These are phyloP conservation scores for Perizoma affinitatum DNA, from an alignment of 2,888 invertebrate genomes.

Conservation along the genomic window DNA sequence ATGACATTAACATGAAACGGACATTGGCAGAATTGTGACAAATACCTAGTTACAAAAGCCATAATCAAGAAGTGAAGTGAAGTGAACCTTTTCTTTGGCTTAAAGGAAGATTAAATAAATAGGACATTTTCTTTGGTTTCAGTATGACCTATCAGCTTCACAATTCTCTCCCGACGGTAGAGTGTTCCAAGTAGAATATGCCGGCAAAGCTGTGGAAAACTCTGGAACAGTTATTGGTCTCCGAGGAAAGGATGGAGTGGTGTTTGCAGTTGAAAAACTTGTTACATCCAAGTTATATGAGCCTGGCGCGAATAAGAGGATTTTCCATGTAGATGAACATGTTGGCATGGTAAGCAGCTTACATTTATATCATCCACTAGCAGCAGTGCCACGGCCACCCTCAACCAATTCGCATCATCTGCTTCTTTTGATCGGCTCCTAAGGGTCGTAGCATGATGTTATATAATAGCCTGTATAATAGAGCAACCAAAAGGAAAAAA, in stretches of 20 bases:
- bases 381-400: no score
- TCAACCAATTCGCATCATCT: no score
- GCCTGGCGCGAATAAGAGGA: constrained; percentile 94
- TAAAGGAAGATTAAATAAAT: no score
- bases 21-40: no score
- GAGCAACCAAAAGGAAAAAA: no score
- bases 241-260: constrained; percentile 97
- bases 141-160: constrained; percentile 99
- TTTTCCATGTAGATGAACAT: constrained; percentile 96
- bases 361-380: not conserved
- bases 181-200: constrained; percentile 99
- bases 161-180: constrained; percentile 99
- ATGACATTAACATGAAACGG: no score
- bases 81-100: no score
- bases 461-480: no score
- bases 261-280: constrained; percentile 98
- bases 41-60: no score
- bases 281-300: constrained; percentile 97
- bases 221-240: constrained; percentile 98
- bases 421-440: no score
- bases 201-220: constrained; percentile 99
- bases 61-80: no score
- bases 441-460: no score
- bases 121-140: constrained; percentile 53
- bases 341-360: constrained; percentile 92